Evolutionary conservation across 2,888 invertebrate species (phyloP).

Genomic region (Eudasyphora cyanicolor): DNA sequence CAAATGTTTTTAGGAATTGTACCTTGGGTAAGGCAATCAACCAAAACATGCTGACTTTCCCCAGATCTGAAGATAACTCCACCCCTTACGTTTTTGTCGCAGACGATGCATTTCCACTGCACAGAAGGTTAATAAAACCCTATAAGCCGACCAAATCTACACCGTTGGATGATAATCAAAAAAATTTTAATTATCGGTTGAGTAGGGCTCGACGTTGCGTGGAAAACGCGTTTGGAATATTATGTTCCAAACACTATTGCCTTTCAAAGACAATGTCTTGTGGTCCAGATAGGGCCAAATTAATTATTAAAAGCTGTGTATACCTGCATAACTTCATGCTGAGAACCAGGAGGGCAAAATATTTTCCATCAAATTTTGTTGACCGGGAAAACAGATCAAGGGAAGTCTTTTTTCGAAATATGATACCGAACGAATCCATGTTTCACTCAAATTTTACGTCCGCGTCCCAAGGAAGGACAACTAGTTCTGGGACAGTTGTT

Average conservation of each 20-base stretch:
- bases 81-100: conserved; percentile 8
- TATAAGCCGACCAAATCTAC: too few species aligned
- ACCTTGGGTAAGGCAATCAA: conserved; percentile 15
- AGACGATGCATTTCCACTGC: conserved; percentile 31
- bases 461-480: not conserved
- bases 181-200: conserved; percentile 18
- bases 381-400: not conserved
- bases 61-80: not conserved
- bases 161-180: not conserved
- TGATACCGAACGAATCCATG: not conserved
- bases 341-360: not conserved
- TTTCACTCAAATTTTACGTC: not conserved
- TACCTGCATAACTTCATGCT: conserved; percentile 14
- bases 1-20: conserved; percentile 31
- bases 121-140: conserved; percentile 13
- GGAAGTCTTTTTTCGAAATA: not conserved
- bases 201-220: conserved; percentile 24
- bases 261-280: too few species aligned
- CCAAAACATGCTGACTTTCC: conserved; percentile 8
- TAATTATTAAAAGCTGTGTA: not conserved
- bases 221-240: conserved; percentile 38
- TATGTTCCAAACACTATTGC: conserved; percentile 15
- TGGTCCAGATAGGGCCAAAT: too few species aligned
- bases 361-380: not conserved
- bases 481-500: not conserved